Evolutionary conservation across 64 coral and sea anemone species (phyloP).

Genomic region (Porites lutea): DNA sequence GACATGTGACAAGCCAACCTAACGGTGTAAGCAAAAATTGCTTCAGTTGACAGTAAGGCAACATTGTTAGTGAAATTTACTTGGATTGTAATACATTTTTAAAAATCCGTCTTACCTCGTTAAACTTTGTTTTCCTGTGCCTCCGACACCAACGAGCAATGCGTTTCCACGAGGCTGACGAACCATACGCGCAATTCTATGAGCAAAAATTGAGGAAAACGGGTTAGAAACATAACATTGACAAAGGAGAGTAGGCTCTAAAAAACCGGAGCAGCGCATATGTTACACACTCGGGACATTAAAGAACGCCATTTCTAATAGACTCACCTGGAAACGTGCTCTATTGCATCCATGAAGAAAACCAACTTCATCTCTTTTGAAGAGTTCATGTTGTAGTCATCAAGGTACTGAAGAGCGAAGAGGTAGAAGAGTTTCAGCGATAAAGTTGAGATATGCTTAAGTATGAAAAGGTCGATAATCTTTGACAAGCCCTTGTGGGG

Average conservation of each 20-base stretch:
- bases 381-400: constrained; percentile 98
- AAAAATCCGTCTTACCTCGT: constrained; percentile 69
- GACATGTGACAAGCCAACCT: constrained; percentile 98
- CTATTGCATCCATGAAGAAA: constrained; percentile 99
- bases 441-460: no score
- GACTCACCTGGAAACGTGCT: constrained; percentile 91
- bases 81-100: no score
- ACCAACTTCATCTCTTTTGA: constrained; percentile 99
- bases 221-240: no score
- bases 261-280: no score
- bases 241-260: no score
- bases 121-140: constrained; percentile 97
- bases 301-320: no score
- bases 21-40: not conserved
- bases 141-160: constrained; percentile 94
- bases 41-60: not conserved
- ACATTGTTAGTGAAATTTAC: no score
- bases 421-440: no score
- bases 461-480: no score
- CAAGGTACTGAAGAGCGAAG: constrained; percentile 75
- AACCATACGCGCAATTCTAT: constrained; percentile 98
- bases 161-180: constrained; percentile 98
- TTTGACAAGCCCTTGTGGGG: no score
- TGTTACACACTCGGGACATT: no score
- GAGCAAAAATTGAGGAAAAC: not conserved